Percentiles rank a stretch among this genome's conserved stretches.
Evolutionary conservation across 1,140 invertebrate species (phyloP).

Genomic region (Aphaenogaster floridana): DNA sequence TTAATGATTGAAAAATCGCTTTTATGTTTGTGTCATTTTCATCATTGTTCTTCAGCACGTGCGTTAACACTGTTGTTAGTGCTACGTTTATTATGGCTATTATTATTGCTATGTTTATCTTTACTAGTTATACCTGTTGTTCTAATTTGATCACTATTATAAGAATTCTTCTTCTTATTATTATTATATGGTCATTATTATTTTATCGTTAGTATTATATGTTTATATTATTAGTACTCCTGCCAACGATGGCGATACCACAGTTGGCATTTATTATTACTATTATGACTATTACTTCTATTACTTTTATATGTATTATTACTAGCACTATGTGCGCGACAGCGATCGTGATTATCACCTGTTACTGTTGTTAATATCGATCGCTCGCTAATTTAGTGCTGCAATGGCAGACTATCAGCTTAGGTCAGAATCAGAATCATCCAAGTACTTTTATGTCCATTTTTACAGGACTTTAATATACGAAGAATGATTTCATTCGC

Average conservation of each 20-base stretch:
- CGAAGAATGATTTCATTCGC: constrained; percentile 1
- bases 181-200: constrained; percentile 56
- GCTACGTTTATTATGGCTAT: constrained; percentile 70
- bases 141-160: constrained; percentile 65
- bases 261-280: constrained; percentile 69
- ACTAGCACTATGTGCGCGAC: constrained; percentile 60
- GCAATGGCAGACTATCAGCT: constrained; percentile 39
- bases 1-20: constrained; percentile 70
- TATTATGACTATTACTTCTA: constrained; percentile 68
- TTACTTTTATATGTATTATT: constrained; percentile 72
- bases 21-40: constrained; percentile 71
- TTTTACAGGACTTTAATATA: constrained; percentile 51
- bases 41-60: constrained; percentile 67
- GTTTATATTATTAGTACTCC: constrained; percentile 58
- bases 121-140: constrained; percentile 68
- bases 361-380: constrained; percentile 52
- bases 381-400: constrained; percentile 46
- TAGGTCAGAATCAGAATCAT: constrained; percentile 4
- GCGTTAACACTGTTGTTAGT: constrained; percentile 68
- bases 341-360: constrained; percentile 59
- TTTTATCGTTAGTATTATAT: constrained; percentile 67
- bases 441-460: constrained; percentile 53
- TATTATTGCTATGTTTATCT: constrained; percentile 62
- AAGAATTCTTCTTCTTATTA: constrained; percentile 66
- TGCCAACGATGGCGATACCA: constrained; percentile 56